phyloP scores from a whole-genome alignment of 2,888 invertebrate genomes.

The Drosophila limbata region DNA sequence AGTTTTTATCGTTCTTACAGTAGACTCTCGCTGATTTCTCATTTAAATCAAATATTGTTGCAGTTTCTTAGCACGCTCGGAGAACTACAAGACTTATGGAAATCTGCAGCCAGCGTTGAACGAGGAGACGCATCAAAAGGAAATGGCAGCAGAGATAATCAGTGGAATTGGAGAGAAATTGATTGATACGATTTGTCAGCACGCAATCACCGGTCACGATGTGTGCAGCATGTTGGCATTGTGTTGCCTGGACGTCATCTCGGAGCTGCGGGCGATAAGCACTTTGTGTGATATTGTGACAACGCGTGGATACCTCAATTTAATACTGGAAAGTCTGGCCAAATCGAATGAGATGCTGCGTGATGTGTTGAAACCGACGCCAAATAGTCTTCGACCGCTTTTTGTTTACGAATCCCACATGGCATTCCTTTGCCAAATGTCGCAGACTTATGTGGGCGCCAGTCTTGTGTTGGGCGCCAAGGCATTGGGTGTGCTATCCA shows the following conservation, averaged over 20 bases:
- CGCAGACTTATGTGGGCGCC: constrained; percentile 89
- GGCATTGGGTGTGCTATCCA: constrained; percentile 88
- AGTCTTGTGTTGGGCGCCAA: constrained; percentile 88
- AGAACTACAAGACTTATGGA: constrained; percentile 86
- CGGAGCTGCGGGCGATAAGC: constrained; percentile 90
- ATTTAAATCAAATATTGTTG: too few relatives aligned
- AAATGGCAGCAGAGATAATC: constrained; percentile 87
- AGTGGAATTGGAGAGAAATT: constrained; percentile 92
- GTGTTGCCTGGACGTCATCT: constrained; percentile 91
- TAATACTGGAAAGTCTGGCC: constrained; percentile 92
- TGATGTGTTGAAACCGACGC: constrained; percentile 88
- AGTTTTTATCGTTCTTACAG: too few relatives aligned
- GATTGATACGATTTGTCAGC: constrained; percentile 92
- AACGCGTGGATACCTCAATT: constrained; percentile 90
- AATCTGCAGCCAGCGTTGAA: constrained; percentile 84
- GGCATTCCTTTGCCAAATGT: constrained; percentile 90
- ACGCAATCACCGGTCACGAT: constrained; percentile 95
- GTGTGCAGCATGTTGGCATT: constrained; percentile 95
- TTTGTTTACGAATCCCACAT: constrained; percentile 96
- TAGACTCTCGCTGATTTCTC: too few relatives aligned
- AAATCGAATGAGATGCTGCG: constrained; percentile 90
- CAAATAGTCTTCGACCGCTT: constrained; percentile 90
- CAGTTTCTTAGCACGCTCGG: constrained; percentile 89
- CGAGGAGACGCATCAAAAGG: constrained; percentile 67
- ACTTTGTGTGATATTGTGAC: constrained; percentile 88